A percentile compares a stretch with the other conserved stretches of the same genome.
These are phyloP conservation scores for Morus bassanus DNA, from an alignment of 2,797 vertebrate genomes.

Conservation along the genomic window DNA sequence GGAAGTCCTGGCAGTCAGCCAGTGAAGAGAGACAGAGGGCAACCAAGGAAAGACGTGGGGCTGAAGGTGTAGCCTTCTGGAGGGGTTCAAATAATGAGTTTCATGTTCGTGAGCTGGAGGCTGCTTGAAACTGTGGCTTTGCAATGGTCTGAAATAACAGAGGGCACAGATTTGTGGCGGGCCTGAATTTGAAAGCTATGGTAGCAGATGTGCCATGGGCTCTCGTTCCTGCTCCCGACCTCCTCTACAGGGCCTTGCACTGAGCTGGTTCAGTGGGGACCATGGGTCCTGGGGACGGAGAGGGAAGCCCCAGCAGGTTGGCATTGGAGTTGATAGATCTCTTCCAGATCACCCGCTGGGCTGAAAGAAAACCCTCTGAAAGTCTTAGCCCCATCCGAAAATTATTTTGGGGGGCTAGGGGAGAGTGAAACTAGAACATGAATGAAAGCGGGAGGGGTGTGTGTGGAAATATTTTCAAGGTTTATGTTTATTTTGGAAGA, in stretches of 20 bases:
- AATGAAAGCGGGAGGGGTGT: background rate
- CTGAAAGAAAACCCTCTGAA: background rate
- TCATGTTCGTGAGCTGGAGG: background rate
- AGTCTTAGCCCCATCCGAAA: background rate
- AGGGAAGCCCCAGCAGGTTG: background rate
- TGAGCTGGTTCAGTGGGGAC: background rate
- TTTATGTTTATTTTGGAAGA: slow-evolving; percentile 3
- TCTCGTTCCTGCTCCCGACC: background rate
- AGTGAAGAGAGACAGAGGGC: background rate
- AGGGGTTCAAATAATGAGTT: background rate
- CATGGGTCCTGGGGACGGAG: background rate
- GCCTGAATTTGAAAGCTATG: background rate
- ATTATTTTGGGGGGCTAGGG: background rate
- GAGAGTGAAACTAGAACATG: background rate
- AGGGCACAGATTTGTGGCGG: background rate
- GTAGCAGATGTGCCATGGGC: rapidly evolving
- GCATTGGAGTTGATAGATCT: background rate
- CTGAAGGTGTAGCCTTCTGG: background rate
- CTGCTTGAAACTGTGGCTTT: background rate
- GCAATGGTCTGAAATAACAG: background rate
- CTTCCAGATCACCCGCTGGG: background rate
- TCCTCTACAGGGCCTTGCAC: background rate
- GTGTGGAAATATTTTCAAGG: background rate
- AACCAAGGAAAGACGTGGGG: background rate
- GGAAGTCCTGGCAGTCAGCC: background rate